Evolutionary conservation across 2,888 invertebrate species (phyloP).

Genomic region (Sphaerophoria taeniata): DNA sequence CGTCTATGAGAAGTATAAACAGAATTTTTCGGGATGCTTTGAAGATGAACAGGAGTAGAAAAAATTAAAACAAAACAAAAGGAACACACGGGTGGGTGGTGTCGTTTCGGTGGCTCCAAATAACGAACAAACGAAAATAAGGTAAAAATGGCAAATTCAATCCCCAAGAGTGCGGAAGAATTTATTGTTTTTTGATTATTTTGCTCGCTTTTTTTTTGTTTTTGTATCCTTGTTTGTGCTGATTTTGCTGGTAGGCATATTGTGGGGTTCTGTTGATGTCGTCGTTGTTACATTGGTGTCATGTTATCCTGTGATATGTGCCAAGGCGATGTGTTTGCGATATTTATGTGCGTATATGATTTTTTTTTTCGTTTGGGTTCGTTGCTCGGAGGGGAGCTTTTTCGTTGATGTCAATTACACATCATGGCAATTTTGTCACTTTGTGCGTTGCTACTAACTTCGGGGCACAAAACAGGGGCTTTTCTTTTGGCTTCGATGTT

Average conservation of each 20-base stretch:
- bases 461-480: slow-evolving; percentile 43
- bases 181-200: slow-evolving; percentile 71
- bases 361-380: not conserved
- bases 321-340: slow-evolving; percentile 33
- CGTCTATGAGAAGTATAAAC: slow-evolving; percentile 18
- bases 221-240: not conserved
- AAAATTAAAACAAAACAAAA: slow-evolving; percentile 39
- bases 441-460: slow-evolving; percentile 25
- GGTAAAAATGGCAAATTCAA: slow-evolving; percentile 11
- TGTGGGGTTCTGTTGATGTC: not conserved
- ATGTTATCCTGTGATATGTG: slow-evolving; percentile 45
- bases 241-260: not conserved
- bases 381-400: slow-evolving; percentile 10
- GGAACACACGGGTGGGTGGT: not conserved
- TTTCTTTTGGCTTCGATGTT: slow-evolving; percentile 14
- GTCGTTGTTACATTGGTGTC: slow-evolving; percentile 27
- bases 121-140: not conserved
- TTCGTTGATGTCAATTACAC: slow-evolving; percentile 67
- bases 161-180: slow-evolving; percentile 29
- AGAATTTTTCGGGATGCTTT: not conserved
- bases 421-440: slow-evolving; percentile 63
- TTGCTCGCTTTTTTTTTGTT: slow-evolving; percentile 47
- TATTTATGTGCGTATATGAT: slow-evolving; percentile 52
- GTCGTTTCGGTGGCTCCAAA: not conserved
- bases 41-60: slow-evolving; percentile 1